phyloP scores from a whole-genome alignment of 2,888 invertebrate species.

The Caenorhabditis japonica region DNA sequence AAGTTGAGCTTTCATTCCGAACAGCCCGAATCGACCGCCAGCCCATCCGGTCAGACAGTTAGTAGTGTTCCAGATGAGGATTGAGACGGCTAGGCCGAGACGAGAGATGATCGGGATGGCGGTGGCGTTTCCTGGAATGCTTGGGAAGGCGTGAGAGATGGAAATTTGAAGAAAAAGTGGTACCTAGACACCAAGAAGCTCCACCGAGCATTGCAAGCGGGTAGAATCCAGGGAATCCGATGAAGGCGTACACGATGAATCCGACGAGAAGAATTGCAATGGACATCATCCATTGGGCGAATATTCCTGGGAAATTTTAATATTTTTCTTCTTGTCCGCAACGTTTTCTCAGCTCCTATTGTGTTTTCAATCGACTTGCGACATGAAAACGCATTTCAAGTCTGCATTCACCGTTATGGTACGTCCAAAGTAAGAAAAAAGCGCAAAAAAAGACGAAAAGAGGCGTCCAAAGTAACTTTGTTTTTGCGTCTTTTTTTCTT shows the following conservation, averaged over 20 bases:
- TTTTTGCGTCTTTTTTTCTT: too few species aligned
- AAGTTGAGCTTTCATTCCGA: constrained; percentile 66
- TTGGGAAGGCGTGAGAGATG: not conserved
- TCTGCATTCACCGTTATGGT: too few species aligned
- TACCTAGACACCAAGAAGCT: constrained; percentile 79
- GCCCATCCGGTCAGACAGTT: constrained; percentile 78
- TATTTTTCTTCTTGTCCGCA: too few species aligned
- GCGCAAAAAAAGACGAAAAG: too few species aligned
- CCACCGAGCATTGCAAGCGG: constrained; percentile 80
- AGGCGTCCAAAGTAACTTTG: too few species aligned
- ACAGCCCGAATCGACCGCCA: constrained; percentile 74
- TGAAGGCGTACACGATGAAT: constrained; percentile 76
- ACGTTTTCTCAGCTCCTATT: too few species aligned
- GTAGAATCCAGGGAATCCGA: constrained; percentile 78
- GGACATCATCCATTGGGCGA: constrained; percentile 80
- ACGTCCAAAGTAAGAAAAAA: too few species aligned
- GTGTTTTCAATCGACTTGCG: too few species aligned
- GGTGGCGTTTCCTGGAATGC: constrained; percentile 78
- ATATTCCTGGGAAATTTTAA: constrained; percentile 77
- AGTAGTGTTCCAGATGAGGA: constrained; percentile 79
- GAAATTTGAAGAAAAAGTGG: not conserved
- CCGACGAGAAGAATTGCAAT: constrained; percentile 78
- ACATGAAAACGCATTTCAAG: too few species aligned
- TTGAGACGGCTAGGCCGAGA: constrained; percentile 77
- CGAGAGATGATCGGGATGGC: constrained; percentile 79